Conservation (phyloP, 2,113 vertebrate genomes). For the Spheniscus mendiculus region DNA sequence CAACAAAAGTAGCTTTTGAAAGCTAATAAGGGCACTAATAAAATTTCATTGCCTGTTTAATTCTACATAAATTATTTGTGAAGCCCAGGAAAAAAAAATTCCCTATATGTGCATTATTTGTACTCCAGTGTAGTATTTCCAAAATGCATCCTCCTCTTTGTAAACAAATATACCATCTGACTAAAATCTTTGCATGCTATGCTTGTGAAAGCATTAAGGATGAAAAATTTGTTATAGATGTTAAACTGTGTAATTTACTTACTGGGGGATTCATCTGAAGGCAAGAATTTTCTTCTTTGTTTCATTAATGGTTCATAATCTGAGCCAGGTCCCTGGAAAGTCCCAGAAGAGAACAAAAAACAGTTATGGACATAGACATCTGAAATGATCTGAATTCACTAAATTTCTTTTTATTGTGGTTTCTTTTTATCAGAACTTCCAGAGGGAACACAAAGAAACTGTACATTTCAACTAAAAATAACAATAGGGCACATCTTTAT, state of each 20-base stretch:
- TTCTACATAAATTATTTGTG: background rate
- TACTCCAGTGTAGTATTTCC: background rate
- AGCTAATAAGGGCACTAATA: background rate
- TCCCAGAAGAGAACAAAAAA: background rate
- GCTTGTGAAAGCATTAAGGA: background rate
- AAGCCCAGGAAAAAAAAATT: background rate
- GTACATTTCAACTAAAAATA: background rate
- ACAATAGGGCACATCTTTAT: background rate
- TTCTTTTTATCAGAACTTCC: background rate
- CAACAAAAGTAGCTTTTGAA: background rate
- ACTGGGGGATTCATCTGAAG: slow-evolving; percentile 70
- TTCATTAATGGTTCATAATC: slow-evolving; percentile 68
- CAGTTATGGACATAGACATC: background rate
- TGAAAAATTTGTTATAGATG: background rate
- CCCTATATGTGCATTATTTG: background rate
- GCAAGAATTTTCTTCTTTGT: slow-evolving; percentile 64
- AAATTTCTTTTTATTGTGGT: background rate
- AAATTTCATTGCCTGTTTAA: background rate
- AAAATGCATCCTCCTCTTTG: background rate
- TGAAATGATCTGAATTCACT: background rate
- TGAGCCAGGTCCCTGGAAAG: slow-evolving; percentile 66
- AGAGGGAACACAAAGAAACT: background rate
- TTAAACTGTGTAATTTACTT: slow-evolving; percentile 27
- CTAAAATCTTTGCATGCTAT: background rate
- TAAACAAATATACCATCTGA: background rate